phyloP scores from a whole-genome alignment of 2,888 invertebrate species.

The Amiota minor region DNA sequence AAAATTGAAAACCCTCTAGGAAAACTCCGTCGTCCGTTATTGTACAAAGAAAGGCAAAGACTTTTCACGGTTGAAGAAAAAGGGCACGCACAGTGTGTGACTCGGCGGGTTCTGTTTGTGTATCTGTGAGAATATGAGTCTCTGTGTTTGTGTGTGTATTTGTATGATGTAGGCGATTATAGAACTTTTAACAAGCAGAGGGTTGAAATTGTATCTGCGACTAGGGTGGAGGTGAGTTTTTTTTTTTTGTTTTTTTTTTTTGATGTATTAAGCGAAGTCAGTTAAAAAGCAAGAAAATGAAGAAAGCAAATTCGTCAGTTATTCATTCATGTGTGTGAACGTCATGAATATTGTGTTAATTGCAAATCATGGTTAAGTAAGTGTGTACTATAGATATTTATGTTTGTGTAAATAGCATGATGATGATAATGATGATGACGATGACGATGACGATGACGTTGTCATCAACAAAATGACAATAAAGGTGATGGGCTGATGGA shows the following conservation, averaged over 20 bases:
- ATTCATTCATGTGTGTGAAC: slow-evolving; percentile 72
- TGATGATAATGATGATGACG: slow-evolving; percentile 30
- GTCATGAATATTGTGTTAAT: slow-evolving; percentile 73
- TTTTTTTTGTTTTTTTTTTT: background rate
- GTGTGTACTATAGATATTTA: slow-evolving; percentile 52
- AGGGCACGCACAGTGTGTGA: slow-evolving; percentile 38
- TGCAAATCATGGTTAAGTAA: slow-evolving; percentile 70
- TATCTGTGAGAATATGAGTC: slow-evolving; percentile 9
- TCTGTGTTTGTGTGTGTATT: background rate
- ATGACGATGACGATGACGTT: slow-evolving; percentile 51
- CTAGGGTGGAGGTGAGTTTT: slow-evolving; percentile 32
- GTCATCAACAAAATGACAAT: slow-evolving; percentile 48
- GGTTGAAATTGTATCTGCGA: slow-evolving; percentile 31
- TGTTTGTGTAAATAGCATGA: slow-evolving; percentile 34
- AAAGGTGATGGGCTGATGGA: background rate
- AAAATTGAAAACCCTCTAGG: no score
- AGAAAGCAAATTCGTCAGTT: slow-evolving; percentile 6
- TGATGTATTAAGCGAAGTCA: slow-evolving; percentile 42
- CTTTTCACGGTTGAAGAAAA: slow-evolving; percentile 34
- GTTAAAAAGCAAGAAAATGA: background rate
- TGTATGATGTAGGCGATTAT: slow-evolving; percentile 14
- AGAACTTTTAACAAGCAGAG: background rate
- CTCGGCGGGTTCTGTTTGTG: slow-evolving; percentile 34
- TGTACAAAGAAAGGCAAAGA: background rate
- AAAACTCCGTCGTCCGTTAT: no score